A percentile compares a stretch with the other conserved stretches of the same genome.
Conservation (phyloP, 2,113 vertebrate genomes). For the Illadopsis cleaveri region DNA sequence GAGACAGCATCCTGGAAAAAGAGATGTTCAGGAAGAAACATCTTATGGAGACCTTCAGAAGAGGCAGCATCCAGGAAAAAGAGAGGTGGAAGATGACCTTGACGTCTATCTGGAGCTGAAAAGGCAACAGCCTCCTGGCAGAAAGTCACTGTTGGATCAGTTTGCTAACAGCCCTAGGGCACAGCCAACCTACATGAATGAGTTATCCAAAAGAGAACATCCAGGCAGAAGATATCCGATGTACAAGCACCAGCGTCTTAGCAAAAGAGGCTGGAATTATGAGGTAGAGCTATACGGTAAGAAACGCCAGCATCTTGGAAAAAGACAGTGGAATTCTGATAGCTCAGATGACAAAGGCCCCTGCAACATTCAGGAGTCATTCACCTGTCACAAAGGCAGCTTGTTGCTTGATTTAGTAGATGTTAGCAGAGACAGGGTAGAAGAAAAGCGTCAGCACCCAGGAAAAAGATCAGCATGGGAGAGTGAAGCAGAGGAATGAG, state of each 20-base stretch:
- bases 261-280: conserved; percentile 67
- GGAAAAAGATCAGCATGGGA: conserved; percentile 78
- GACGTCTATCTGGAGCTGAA: conserved; percentile 56
- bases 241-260: conserved; percentile 80
- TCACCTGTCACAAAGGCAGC: conserved; percentile 76
- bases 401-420: conserved; percentile 82
- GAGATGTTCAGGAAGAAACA: conserved; percentile 58
- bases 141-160: conserved; percentile 64
- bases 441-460: conserved; percentile 88
- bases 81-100: conserved; percentile 56
- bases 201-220: conserved; percentile 83
- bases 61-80: conserved; percentile 79
- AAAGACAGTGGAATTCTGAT: conserved; percentile 74
- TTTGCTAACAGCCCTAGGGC: conserved; percentile 56
- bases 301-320: conserved; percentile 87
- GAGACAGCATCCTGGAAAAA: conserved; percentile 86
- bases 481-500: conserved; percentile 77
- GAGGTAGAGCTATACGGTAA: conserved; percentile 66
- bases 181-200: conserved; percentile 47
- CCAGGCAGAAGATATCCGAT: conserved; percentile 80
- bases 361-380: conserved; percentile 74
- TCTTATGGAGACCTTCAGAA: conserved; percentile 41
- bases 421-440: conserved; percentile 68
- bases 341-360: conserved; percentile 69
- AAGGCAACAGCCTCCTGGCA: conserved; percentile 83